Base-by-base conservation (phyloP, 2,888 invertebrate species). In the Hirtodrosophila alboralis region DNA sequence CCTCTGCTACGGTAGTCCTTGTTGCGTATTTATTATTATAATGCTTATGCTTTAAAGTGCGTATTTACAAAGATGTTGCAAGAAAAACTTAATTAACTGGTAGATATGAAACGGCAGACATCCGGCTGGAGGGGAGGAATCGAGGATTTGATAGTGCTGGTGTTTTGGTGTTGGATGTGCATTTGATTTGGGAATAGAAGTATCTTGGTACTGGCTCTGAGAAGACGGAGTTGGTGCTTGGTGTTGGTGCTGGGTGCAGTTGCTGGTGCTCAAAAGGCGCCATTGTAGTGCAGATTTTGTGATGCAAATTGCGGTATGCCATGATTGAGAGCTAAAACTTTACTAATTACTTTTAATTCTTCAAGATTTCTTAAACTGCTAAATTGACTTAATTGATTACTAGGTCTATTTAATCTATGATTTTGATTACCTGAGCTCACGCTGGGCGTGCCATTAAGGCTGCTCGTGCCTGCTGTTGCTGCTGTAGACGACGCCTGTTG, bases 271-370 rank as follows among this genome's bases (percentile, higher is more conserved):
- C 78, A 88, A 74, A 88, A 89, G 59, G 81, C 64, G 64, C 77
- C 86, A 75, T 85, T 81, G 84, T 68, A 88, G 75, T 81, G 88
- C 73, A 86, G 81, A 65, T 88, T 87, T 84, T 89, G 89, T 80
- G 81, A 84, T 74, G 92, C 86, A 71, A 88, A 90, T 66, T 89
- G 84, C 72, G 85, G 88, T n/a, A 94, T 91, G 40, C 94, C 94
- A 81, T 95, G 95, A 89, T 96, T 95, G 51, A 96, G 90, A 6
- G 96, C 95, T 79, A 96, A 90, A 59, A 96, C 95, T 91, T 96
- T 96, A 37, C 95, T 94, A 27, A 96, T 95, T 80, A 96, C 95
- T 87, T 95, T 95, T 44, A 96, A 91, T 90, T 96, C 96, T 87
- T 95, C 95, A 53, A 93, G 93, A 64, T 90, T 87, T 75, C 85